These are phyloP conservation scores for Sinella curviseta DNA, from an alignment of 1,140 invertebrate genomes.

Conservation along the genomic window DNA sequence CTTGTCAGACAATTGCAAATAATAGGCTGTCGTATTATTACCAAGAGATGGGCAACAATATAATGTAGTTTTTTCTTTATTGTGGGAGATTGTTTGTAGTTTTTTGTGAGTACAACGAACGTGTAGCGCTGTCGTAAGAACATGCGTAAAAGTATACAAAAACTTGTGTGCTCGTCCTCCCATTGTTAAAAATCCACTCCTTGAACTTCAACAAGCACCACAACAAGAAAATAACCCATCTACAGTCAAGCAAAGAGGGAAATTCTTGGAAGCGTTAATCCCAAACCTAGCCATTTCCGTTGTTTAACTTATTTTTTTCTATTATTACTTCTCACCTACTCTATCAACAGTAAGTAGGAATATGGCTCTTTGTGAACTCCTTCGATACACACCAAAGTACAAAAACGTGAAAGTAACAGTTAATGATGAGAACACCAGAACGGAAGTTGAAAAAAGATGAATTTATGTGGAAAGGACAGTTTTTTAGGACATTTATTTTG, in stretches of 20 bases:
- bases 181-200: constrained; percentile 4
- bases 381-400: too few species aligned
- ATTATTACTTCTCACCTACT: neutral
- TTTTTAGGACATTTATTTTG: too few species aligned
- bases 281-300: neutral
- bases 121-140: too few species aligned
- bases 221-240: neutral
- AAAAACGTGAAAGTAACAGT: neutral
- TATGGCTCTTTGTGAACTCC: neutral
- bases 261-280: neutral
- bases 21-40: neutral
- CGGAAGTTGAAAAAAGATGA: neutral
- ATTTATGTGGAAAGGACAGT: neutral
- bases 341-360: neutral
- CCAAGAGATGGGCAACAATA: neutral
- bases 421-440: neutral
- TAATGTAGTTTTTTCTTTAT: neutral
- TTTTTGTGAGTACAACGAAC: neutral
- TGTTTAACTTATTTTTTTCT: neutral
- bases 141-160: neutral
- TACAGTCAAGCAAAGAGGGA: too few species aligned
- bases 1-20: constrained; percentile 14
- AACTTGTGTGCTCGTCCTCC: neutral
- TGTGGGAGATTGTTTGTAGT: neutral
- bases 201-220: neutral